Evolutionary conservation across 2,113 vertebrate species (phyloP), one percentile per base, ranked within the genome.

Genomic region (Lucifuga dentata): DNA sequence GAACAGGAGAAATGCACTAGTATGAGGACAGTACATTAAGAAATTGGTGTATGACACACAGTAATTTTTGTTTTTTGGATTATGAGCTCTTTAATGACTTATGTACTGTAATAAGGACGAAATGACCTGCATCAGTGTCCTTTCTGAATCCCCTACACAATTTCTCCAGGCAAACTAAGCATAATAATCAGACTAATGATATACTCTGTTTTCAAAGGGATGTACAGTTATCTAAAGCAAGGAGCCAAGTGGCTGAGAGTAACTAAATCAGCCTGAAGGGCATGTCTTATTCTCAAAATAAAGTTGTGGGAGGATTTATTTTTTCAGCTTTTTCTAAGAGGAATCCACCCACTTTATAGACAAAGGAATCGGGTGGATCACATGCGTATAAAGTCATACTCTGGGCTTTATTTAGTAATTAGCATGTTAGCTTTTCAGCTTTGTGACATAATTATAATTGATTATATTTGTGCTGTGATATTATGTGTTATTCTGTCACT

Each of bases 151-250:
- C 13, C 36, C 24, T 23, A 8, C 29, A 66, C 5, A 20, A 32
- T 16, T 65, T 44, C 40, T 33, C 21, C 32, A 58, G 39, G 46
- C 21, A 70, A 68, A 35, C n/a, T 16, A 11, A 62, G 12, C 40
- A 48, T 29, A 29, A 29, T 29, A 29, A 3, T 29, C 7, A 29
- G 26, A 3, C 7, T 7, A 29, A 29, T 29, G 3, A 29, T 29
- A n/a, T n/a, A n/a, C n/a, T n/a, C n/a, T n/a, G n/a, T 57, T n/a
- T 40, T 73, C 48, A 66, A 68, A 60, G 43, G 5, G 12, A 38
- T 44, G 32, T n/a, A n/a, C 1, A 11, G 20, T 70, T 55, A 67
- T 71, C 41, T 55, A n/a, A 68, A 52, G n/a, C 1, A 57, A 65
- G 65, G 32, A 60, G 44, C 57, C 60, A 41, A 10, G 17, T 67